These are phyloP conservation scores for Pogoniulus pusillus DNA, from an alignment of 2,797 vertebrate species.

Conservation along the genomic window DNA sequence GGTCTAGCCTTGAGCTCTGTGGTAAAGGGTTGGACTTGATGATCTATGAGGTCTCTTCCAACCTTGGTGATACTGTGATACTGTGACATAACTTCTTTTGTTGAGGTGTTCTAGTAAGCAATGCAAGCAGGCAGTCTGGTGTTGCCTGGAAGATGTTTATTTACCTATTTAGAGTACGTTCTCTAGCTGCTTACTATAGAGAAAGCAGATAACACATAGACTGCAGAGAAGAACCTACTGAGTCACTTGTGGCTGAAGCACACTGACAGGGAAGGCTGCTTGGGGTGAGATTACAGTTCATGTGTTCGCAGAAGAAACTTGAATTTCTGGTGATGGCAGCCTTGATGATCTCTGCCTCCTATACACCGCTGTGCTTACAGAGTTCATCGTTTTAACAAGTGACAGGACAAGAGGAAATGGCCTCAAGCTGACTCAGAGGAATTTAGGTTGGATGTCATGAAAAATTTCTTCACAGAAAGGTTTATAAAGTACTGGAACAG, in stretches of 20 bases:
- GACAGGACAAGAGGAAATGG: no score
- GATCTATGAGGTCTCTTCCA: no score
- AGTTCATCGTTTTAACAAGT: neutral
- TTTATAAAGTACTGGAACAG: no score
- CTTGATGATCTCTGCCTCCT: neutral
- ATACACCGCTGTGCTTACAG: rapidly evolving
- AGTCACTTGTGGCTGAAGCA: neutral
- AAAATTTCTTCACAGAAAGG: no score
- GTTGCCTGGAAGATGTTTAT: neutral
- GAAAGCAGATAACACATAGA: neutral
- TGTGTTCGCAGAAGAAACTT: neutral
- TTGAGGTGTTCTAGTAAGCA: neutral
- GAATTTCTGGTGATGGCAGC: neutral
- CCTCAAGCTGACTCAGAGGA: no score
- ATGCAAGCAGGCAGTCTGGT: neutral
- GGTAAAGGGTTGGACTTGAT: no score
- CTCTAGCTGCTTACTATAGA: neutral
- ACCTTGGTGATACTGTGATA: no score
- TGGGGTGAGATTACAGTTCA: neutral
- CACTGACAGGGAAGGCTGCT: neutral
- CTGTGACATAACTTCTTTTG: neutral
- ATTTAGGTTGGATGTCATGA: no score
- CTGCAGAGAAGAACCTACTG: neutral
- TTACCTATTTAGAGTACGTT: neutral
- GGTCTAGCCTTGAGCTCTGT: no score